Base-by-base conservation (phyloP, 2,888 invertebrate genomes). In the Cyaniris semiargus region DNA sequence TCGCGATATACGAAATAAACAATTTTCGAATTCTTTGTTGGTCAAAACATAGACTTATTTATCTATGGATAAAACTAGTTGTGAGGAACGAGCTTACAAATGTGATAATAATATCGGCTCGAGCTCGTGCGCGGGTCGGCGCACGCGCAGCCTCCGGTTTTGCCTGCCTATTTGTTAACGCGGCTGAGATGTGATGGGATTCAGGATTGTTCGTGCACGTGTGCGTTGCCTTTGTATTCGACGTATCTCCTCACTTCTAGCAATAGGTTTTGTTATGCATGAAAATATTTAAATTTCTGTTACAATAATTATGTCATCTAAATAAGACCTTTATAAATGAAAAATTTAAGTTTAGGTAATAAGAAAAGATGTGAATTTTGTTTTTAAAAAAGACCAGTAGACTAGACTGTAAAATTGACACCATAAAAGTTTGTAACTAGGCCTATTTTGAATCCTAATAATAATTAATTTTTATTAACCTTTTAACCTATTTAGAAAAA, bases 121-220 rank as follows among this genome's bases (percentile, higher is more conserved):
- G 80, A 79, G 79, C 86, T 93, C 93, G 93, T 92, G 92, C 92
- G 87, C 86, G 88, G 91, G 90, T 91, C 92, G 90, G 87, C 89
- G 92, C 92, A 90, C 93, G 93, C 91, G 91, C 92, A 91, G 92
- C 91, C 92, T 91, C 90, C 90, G 86, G 86, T 88, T 84, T 90
- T 92, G 90, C 87, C 92, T 90, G 89, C 92, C 93, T 93, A 88
- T 88, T 66, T 66, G 66, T 66, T 66, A 66, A 66, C 66, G 60
- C 60, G 60, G 8, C 60, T 23, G 60, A 31, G 66, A 27, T 66
- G 27, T 66, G 66, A 66, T 66, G 66, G 66, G 66, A 10, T 21
- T 18, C 21, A 15, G 66, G 66, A 66, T 66, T 77, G 83, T 86
- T 53, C 48, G 82, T 53, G 78, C 81, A 85, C 86, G 87, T 86